Evolutionary conservation across 2,888 invertebrate genomes (phyloP), one percentile per base, ranked within the genome.

Genomic region (Charanyca ferruginea): DNA sequence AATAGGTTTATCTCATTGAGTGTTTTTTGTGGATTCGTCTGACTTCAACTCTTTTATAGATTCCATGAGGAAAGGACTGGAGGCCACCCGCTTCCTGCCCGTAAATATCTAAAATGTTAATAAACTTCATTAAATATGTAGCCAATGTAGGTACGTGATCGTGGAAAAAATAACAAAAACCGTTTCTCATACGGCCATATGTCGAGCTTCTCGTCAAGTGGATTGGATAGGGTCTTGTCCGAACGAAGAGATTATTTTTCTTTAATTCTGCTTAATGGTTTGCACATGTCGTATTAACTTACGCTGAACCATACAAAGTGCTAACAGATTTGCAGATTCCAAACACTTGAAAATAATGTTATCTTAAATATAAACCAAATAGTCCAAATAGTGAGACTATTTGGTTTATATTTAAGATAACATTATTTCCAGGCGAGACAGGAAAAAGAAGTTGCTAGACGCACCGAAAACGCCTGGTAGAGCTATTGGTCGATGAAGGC

Each of bases 111-210:
- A 41, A 42, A 58, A 47, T 35, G 44, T 41, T 18, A 54, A 35
- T 48, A 22, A 55, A 54, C 20, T 41, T 57, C 28, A 20, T 65
- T 44, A 41, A 60, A 65, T 57, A 65, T 51, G 41, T 25, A 45
- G 16, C 13, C 45, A 41, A 42, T 57, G 23, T 54, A 51, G 25
- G 42, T 53, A 66, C 62, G 45, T 51, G 60, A 81, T 85, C 86
- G 86, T 89, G 89, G 87, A 89, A 90, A 90, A 84, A 87, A 86
- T 66, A 86, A 85, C 83, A 86, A 81, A 85, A 80, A 80, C 53
- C 73, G 77, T 78, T 89, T 91, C 88, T 83, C 88, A 86, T 80
- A 77, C 68, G 79, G 76, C 90, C 93, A 93, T 87, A 89, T 93
- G 92, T 86, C 76, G 86, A 71, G 79, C 65, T 89, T 84, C 80